Percentiles rank a stretch among this genome's conserved stretches.
phyloP scores from a whole-genome alignment of 1,140 invertebrate genomes.

The Pentalonia nigronervosa region DNA sequence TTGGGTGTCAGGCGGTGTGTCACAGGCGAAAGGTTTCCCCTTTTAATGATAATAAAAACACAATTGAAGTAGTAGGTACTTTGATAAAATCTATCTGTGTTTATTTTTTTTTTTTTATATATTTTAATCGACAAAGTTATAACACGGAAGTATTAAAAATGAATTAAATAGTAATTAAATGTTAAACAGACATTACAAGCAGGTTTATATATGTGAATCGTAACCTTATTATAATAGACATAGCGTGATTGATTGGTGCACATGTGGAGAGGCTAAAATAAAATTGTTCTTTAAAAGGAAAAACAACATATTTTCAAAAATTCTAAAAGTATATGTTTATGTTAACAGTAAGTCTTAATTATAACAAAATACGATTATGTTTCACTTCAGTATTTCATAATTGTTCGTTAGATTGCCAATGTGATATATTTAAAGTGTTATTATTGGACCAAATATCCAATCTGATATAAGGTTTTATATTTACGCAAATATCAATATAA shows the following conservation, averaged over 20 bases:
- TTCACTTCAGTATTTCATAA: not conserved
- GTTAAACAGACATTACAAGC: not conserved
- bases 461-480: not conserved
- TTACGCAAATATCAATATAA: not conserved
- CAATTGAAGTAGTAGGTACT: not conserved
- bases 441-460: not conserved
- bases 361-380: not conserved
- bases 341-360: not conserved
- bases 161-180: slow-evolving; percentile 19
- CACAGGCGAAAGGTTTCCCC: not conserved
- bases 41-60: slow-evolving; percentile 18
- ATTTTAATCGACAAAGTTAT: not conserved
- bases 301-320: not conserved
- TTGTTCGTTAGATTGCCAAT: not conserved
- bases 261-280: not conserved
- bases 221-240: not conserved
- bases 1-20: not conserved
- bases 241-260: not conserved
- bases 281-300: not conserved
- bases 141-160: slow-evolving; percentile 17
- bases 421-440: not conserved
- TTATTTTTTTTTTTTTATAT: not conserved
- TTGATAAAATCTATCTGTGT: slow-evolving; percentile 18
- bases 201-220: not conserved
- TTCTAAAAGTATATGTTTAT: not conserved